phyloP scores from a whole-genome alignment of 2,113 vertebrate species.

The Zosterops japonicus region DNA sequence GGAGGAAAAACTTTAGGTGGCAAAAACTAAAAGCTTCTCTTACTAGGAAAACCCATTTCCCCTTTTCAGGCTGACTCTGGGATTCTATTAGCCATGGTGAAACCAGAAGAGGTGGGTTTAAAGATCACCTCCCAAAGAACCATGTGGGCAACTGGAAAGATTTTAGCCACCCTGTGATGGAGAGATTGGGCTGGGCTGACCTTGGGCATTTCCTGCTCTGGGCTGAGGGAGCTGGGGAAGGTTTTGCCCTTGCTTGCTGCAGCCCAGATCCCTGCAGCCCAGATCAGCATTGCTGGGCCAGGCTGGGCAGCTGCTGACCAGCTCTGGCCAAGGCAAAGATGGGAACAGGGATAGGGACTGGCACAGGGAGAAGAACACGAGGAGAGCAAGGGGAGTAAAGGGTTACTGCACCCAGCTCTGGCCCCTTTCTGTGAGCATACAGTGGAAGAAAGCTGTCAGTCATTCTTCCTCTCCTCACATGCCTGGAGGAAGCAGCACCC shows the following conservation, averaged over 20 bases:
- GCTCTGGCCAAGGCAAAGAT: background rate
- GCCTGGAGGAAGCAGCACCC: conserved; percentile 15
- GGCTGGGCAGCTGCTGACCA: background rate
- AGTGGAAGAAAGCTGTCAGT: conserved; percentile 18
- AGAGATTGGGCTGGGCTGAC: background rate
- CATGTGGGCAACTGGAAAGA: background rate
- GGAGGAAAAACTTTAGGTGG: background rate
- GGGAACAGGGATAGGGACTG: rapidly evolving
- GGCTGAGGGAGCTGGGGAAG: background rate
- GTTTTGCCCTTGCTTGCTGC: background rate
- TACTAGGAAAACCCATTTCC: conserved; percentile 20
- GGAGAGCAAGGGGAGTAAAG: background rate
- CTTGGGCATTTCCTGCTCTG: background rate
- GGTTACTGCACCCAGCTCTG: background rate
- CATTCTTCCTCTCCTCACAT: background rate
- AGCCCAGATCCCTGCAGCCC: background rate
- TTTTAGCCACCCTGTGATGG: background rate
- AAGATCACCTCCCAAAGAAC: background rate
- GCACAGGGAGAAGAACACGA: rapidly evolving
- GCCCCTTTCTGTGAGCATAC: background rate
- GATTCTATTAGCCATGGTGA: background rate
- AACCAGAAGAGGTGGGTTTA: background rate
- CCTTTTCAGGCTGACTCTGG: background rate
- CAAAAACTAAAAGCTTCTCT: background rate
- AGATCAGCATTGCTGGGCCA: background rate